Conservation (phyloP, 2,113 vertebrate species). For the Hiodon tergisus region DNA sequence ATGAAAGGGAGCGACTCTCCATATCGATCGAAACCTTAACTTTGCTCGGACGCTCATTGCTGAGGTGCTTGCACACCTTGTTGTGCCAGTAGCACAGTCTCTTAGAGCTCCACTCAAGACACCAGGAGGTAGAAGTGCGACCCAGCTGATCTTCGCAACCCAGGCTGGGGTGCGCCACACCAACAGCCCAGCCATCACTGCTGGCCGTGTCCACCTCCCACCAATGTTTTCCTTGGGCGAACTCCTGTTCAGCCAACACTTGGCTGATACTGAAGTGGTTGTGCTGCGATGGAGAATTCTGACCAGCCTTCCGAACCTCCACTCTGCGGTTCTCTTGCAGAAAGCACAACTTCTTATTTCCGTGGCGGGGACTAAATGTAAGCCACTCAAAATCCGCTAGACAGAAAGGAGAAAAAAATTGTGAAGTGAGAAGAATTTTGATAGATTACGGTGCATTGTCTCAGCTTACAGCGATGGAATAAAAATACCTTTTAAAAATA, state of each 20-base stretch:
- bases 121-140: slow-evolving; percentile 38
- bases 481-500: no score
- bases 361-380: slow-evolving; percentile 19
- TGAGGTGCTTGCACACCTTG: slow-evolving; percentile 9
- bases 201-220: slow-evolving; percentile 33
- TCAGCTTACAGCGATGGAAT: no score
- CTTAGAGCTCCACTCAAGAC: slow-evolving; percentile 36
- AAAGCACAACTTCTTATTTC: slow-evolving; percentile 38
- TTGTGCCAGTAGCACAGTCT: slow-evolving; percentile 32
- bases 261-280: slow-evolving; percentile 30
- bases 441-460: background rate
- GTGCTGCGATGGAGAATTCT: background rate
- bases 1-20: slow-evolving; percentile 22
- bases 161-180: slow-evolving; percentile 42
- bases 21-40: slow-evolving; percentile 34
- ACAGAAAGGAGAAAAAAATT: slow-evolving; percentile 4
- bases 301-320: slow-evolving; percentile 34
- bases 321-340: slow-evolving; percentile 32
- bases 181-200: slow-evolving; percentile 38
- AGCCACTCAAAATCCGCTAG: slow-evolving; percentile 23
- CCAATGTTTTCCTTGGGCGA: slow-evolving; percentile 30
- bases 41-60: slow-evolving; percentile 1
- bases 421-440: background rate
- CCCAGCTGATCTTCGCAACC: slow-evolving; percentile 14
- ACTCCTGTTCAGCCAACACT: slow-evolving; percentile 45